phyloP scores from a whole-genome alignment of 2,113 vertebrate species.

The Suncus etruscus region DNA sequence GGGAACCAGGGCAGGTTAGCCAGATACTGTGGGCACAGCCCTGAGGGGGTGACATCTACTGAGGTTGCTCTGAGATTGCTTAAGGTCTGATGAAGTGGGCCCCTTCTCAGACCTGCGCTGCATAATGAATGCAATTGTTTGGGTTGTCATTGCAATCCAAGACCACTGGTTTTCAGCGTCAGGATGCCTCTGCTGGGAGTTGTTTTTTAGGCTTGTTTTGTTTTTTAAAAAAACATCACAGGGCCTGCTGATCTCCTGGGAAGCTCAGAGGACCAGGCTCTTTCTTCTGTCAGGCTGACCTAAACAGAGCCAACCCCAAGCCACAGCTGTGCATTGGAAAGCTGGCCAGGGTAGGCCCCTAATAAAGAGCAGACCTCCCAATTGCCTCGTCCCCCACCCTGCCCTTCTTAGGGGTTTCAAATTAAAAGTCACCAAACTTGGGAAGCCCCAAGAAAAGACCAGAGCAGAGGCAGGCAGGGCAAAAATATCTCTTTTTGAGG shows the following conservation, averaged over 20 bases:
- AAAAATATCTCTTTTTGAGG: not conserved
- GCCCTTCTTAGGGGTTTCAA: slow-evolving; percentile 67
- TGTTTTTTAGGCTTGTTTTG: not conserved
- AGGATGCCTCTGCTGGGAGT: not conserved
- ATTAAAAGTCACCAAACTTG: slow-evolving; percentile 76
- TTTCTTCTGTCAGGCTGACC: slow-evolving; percentile 71
- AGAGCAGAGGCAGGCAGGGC: not conserved
- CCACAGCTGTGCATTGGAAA: slow-evolving; percentile 76
- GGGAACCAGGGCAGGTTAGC: not conserved
- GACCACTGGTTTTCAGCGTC: not conserved
- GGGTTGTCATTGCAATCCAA: not conserved
- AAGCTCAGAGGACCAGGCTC: slow-evolving; percentile 67
- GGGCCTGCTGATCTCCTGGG: slow-evolving; percentile 58
- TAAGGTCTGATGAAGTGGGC: not conserved
- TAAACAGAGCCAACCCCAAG: slow-evolving; percentile 49
- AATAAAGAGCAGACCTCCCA: slow-evolving; percentile 83
- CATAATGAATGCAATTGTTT: not conserved
- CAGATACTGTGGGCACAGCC: not conserved
- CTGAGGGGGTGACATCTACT: no score
- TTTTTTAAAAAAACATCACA: not conserved
- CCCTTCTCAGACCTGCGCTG: not conserved
- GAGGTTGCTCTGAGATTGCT: not conserved
- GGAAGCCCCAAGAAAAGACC: not conserved
- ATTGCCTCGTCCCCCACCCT: slow-evolving; percentile 33
- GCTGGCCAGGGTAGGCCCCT: slow-evolving; percentile 61